phyloP scores from a whole-genome alignment of 2,797 vertebrate genomes.

The Potorous gilbertii region DNA sequence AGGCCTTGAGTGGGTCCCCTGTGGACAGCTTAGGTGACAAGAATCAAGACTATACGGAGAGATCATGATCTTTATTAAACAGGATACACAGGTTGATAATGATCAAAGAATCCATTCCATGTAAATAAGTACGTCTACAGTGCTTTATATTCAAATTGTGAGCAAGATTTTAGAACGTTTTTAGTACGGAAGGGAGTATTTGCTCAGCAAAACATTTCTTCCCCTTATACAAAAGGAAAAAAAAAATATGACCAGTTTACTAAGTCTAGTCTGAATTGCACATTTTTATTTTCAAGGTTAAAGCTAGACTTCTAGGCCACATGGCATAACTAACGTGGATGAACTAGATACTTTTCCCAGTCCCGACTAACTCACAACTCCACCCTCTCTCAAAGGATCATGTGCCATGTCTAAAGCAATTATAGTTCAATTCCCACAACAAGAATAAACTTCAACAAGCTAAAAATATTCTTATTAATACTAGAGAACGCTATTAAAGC shows the following conservation, averaged over 20 bases:
- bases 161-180: conserved; percentile 24
- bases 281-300: too few species aligned
- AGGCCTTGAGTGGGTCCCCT: too few species aligned
- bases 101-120: not conserved
- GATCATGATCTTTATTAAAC: too few species aligned
- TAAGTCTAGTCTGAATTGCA: too few species aligned
- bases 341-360: not conserved
- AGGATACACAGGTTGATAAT: too few species aligned
- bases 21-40: too few species aligned
- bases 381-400: not conserved
- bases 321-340: not conserved
- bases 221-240: not conserved
- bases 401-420: not conserved
- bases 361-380: not conserved
- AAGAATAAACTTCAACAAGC: not conserved
- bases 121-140: not conserved
- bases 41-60: too few species aligned
- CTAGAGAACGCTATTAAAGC: not conserved
- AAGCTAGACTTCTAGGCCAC: too few species aligned
- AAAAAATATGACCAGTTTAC: conserved; percentile 1
- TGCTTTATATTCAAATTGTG: conserved; percentile 15
- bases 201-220: conserved; percentile 1
- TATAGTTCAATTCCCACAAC: not conserved
- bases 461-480: not conserved
- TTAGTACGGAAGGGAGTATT: conserved; percentile 20